Evolutionary conservation across 2,113 vertebrate genomes (phyloP).

Genomic region (Potamarius usumacintae): DNA sequence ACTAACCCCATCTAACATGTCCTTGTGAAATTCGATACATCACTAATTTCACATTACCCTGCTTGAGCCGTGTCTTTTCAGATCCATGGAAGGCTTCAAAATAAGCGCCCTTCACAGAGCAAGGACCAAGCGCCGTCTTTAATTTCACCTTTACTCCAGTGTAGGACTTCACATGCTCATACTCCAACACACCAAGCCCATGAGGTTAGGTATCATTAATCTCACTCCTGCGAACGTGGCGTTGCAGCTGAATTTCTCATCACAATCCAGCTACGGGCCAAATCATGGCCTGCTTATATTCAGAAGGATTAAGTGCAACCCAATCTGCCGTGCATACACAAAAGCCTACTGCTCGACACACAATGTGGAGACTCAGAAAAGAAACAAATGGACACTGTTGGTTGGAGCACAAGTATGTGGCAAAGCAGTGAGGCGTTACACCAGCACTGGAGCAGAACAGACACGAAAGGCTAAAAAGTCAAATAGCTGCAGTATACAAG

Average conservation of each 20-base stretch:
- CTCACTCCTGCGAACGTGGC: conserved; percentile 31
- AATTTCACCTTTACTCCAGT: background rate
- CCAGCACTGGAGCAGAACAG: conserved; percentile 3
- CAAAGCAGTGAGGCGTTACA: conserved; percentile 33
- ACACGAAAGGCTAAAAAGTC: conserved; percentile 23
- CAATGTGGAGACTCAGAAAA: conserved; percentile 25
- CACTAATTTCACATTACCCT: background rate
- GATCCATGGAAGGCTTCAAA: background rate
- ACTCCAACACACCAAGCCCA: background rate
- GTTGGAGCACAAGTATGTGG: conserved; percentile 16
- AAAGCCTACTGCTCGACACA: conserved; percentile 23
- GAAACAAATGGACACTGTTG: conserved; percentile 31
- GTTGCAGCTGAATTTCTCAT: conserved; percentile 29
- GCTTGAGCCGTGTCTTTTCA: background rate
- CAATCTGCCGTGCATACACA: conserved; percentile 35
- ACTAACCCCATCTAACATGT: background rate
- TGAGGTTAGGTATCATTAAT: conserved; percentile 31
- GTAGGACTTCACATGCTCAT: conserved; percentile 12
- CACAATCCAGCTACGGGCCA: conserved; percentile 17
- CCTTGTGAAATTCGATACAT: background rate
- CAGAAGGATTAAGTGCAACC: conserved; percentile 44
- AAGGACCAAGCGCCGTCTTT: no score
- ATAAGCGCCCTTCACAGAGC: background rate
- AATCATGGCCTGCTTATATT: conserved; percentile 25
- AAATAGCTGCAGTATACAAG: conserved; percentile 5